Evolutionary conservation across 2,797 vertebrate species (phyloP), one percentile per base, ranked within the genome.

Genomic region (Gorsachius magnificus): DNA sequence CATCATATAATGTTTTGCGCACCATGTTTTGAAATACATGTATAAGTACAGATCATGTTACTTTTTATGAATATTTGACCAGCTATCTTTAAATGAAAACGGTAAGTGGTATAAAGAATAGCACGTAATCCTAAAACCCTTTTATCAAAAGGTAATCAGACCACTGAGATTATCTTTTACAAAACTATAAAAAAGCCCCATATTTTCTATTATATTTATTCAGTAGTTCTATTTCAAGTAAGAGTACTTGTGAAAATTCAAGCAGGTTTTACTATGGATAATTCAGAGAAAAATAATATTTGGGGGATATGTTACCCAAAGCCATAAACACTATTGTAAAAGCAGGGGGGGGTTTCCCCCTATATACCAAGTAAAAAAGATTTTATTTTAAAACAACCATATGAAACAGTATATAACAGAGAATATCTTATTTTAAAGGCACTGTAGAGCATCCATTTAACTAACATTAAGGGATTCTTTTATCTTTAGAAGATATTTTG

Each of bases 331-430:
- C 5, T 36, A 38, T 4, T 50, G 8, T 33, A 87, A 68, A 35
- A 57, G 1, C 5, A 36, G 5, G 1, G 4, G 1, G 0, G 3
- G 11, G 31, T 24, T 53, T 51, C 9, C 14, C 16, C 4, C 7
- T 45, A 8, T 18, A 60, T 64, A 43, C 90, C 22, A 83, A 36
- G 10, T 19, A 10, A 72, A 81, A 5, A 35, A 11, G 1, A 15
- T 13, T 46, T 28, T 4, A 28, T 8, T 38, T 63, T 21, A n/a
- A 70, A 86, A 36, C 1, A 41, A 11, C 7, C 4, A 20, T 9
- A 26, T 38, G 11, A 56, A 64, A 46, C 3, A 18, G 28, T 41
- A 6, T 13, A 24, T 66, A 70, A 63, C 25, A 53, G 33, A 72
- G 1, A 74, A 60, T n/a, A 26, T 53, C 16, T 79, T 53, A 28